phyloP scores from a whole-genome alignment of 2,113 vertebrate species.

The Vidua macroura region DNA sequence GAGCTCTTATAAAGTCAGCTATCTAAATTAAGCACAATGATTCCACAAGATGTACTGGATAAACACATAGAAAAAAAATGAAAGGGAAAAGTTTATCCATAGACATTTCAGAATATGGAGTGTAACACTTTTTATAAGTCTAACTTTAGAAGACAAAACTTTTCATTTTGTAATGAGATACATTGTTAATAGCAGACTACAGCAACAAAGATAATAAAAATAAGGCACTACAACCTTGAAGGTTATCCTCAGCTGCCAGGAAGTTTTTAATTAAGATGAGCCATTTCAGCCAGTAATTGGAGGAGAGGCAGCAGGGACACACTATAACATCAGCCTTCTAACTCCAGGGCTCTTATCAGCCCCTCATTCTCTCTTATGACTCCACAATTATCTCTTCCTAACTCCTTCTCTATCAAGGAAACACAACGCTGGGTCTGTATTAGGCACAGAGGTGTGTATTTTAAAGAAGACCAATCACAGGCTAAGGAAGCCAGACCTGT shows the following conservation, averaged over 20 bases:
- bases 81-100: slow-evolving; percentile 27
- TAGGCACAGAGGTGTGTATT: neutral
- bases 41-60: neutral
- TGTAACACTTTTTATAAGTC: neutral
- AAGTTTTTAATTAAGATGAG: slow-evolving; percentile 58
- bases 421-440: neutral
- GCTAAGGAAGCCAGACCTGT: neutral
- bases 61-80: neutral
- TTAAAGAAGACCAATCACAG: neutral
- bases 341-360: neutral
- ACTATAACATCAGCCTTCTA: neutral
- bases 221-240: slow-evolving; percentile 1
- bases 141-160: slow-evolving; percentile 41
- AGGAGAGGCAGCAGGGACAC: neutral
- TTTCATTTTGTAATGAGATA: slow-evolving; percentile 47
- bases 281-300: slow-evolving; percentile 14
- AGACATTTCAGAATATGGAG: slow-evolving; percentile 26
- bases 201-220: slow-evolving; percentile 54
- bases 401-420: neutral
- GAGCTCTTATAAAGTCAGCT: neutral
- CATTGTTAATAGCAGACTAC: neutral
- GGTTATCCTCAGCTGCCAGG: slow-evolving; percentile 41
- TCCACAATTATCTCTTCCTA: neutral
- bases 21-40: neutral
- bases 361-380: neutral